Conservation (phyloP, 2,113 vertebrate genomes). For the Cettia cetti region DNA sequence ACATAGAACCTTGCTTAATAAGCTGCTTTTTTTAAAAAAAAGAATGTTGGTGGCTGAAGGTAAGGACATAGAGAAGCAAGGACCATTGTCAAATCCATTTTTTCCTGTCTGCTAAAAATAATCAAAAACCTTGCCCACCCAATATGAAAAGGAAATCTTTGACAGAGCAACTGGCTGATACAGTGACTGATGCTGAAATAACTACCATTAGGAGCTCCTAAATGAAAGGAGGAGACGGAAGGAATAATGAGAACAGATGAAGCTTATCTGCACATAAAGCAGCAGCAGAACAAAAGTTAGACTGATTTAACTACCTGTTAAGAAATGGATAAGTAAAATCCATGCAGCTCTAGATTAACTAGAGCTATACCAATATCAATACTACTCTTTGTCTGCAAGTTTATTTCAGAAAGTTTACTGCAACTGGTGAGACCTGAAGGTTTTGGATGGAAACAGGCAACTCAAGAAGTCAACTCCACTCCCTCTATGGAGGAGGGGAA, state of each 20-base stretch:
- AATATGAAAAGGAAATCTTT: not conserved
- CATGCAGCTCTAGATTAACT: not conserved
- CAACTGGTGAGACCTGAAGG: not conserved
- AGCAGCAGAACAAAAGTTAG: not conserved
- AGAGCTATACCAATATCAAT: not conserved
- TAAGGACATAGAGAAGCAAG: not conserved
- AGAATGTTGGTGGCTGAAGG: not conserved
- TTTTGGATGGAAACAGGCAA: not conserved
- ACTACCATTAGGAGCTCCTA: not conserved
- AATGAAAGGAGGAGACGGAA: not conserved
- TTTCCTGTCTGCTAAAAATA: not conserved
- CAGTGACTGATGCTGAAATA: not conserved
- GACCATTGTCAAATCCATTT: not conserved
- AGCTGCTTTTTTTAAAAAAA: not conserved
- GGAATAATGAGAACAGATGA: not conserved
- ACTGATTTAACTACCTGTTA: not conserved
- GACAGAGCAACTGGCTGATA: not conserved
- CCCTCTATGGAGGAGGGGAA: fast-evolving
- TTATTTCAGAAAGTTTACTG: not conserved
- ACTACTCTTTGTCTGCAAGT: not conserved
- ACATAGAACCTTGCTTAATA: conserved; percentile 37
- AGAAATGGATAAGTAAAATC: not conserved
- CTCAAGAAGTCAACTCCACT: not conserved
- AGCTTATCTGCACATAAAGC: not conserved
- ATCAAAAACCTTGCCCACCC: not conserved